A percentile compares a stretch with the other conserved stretches of the same genome.
Evolutionary conservation across 2,797 vertebrate species (phyloP).

Genomic region (Poeciliopsis presidionis): DNA sequence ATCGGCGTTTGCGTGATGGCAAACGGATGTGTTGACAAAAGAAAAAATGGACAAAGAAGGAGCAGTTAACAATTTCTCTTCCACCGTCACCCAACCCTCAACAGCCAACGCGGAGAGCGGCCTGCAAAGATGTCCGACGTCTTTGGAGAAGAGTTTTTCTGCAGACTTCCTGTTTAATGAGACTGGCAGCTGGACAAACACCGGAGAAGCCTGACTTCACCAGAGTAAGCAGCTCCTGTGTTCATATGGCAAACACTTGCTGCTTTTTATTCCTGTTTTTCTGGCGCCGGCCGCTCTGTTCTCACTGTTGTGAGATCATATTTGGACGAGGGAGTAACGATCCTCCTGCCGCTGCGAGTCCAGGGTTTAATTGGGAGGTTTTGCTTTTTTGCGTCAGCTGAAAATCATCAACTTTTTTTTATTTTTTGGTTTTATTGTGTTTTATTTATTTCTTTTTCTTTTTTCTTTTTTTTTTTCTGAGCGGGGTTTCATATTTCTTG

Average conservation of each 20-base stretch:
- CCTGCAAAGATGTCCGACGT: slow-evolving; percentile 22
- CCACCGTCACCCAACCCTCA: slow-evolving; percentile 10
- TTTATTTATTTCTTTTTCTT: too few species aligned
- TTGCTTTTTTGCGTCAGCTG: slow-evolving; percentile 36
- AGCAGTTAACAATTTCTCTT: not conserved
- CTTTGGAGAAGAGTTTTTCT: slow-evolving; percentile 9
- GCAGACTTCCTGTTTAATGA: slow-evolving; percentile 51
- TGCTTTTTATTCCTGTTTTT: slow-evolving; percentile 61
- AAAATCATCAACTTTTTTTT: slow-evolving; percentile 28
- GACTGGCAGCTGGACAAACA: slow-evolving; percentile 48
- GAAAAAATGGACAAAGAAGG: not conserved
- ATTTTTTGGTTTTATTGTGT: slow-evolving; percentile 1
- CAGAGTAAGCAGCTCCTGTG: slow-evolving; percentile 57
- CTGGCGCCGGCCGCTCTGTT: slow-evolving; percentile 25
- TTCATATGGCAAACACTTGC: slow-evolving; percentile 45
- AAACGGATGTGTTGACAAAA: not conserved
- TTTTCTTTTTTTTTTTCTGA: not conserved
- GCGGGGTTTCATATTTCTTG: slow-evolving; percentile 31
- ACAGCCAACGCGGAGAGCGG: not conserved
- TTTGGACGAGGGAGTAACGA: slow-evolving; percentile 59
- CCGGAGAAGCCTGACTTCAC: slow-evolving; percentile 47
- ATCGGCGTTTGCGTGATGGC: too few species aligned
- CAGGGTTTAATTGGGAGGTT: slow-evolving; percentile 55
- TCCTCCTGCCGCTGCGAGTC: slow-evolving; percentile 46
- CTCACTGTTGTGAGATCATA: slow-evolving; percentile 64